These are phyloP conservation scores for Heliconius ismenius DNA, from an alignment of 2,888 invertebrate species.

Conservation along the genomic window DNA sequence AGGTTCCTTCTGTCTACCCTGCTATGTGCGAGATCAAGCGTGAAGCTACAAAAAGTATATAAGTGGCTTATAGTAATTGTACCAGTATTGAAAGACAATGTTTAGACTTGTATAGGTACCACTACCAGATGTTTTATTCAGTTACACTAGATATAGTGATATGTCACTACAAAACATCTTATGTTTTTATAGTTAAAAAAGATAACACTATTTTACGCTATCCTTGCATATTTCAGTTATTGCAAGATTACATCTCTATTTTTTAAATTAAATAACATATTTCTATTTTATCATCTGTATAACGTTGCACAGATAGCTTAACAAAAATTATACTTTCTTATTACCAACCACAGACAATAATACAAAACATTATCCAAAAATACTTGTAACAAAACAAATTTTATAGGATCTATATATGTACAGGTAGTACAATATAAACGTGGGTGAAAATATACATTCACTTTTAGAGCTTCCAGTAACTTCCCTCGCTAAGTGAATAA, in stretches of 20 bases:
- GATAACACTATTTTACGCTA: neutral
- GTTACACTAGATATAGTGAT: neutral
- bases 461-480: conserved; percentile 41
- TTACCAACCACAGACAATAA: neutral
- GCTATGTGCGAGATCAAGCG: too few species aligned
- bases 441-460: conserved; percentile 34
- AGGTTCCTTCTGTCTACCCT: too few species aligned
- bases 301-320: neutral
- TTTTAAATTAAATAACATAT: neutral
- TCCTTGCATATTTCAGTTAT: neutral
- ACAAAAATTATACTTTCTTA: neutral
- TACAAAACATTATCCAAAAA: neutral
- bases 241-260: neutral
- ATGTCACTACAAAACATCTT: neutral
- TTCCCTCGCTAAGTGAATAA: conserved; percentile 46
- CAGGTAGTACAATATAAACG: neutral
- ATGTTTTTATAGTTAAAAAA: neutral
- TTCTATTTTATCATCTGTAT: neutral
- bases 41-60: too few species aligned
- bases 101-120: neutral
- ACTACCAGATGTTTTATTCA: neutral
- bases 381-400: neutral
- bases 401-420: neutral
- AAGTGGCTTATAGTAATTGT: neutral
- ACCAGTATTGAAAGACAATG: neutral